These are phyloP conservation scores for Autographa gamma DNA, from an alignment of 2,888 invertebrate species.

Conservation along the genomic window DNA sequence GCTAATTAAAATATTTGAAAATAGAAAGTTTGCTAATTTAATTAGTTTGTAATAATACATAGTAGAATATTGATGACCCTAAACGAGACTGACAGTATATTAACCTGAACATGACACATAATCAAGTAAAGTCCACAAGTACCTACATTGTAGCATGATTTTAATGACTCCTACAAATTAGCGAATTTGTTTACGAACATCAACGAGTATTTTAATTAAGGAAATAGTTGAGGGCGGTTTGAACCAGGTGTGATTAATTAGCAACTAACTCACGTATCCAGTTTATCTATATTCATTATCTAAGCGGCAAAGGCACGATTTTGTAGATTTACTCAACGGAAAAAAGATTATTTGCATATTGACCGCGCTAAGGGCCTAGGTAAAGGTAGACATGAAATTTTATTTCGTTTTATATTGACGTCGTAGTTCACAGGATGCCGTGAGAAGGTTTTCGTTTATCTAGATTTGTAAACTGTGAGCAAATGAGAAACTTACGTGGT, in stretches of 20 bases:
- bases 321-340: conserved; percentile 70
- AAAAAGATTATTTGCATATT: conserved; percentile 69
- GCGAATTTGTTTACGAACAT: conserved; percentile 59
- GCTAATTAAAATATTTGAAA: too few relatives aligned
- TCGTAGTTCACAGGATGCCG: background rate
- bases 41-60: too few relatives aligned
- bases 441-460: background rate
- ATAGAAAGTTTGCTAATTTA: too few relatives aligned
- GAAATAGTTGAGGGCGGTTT: conserved; percentile 65
- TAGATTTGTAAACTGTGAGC: background rate
- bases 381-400: conserved; percentile 35
- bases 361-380: conserved; percentile 42
- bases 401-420: conserved; percentile 28
- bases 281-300: conserved; percentile 81
- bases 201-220: conserved; percentile 76
- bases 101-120: conserved; percentile 26
- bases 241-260: conserved; percentile 77
- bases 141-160: conserved; percentile 42
- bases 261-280: conserved; percentile 72
- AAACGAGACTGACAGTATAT: conserved; percentile 7
- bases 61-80: background rate
- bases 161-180: conserved; percentile 62
- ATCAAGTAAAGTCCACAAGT: conserved; percentile 27
- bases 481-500: background rate
- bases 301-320: conserved; percentile 79